A percentile compares a stretch with the other conserved stretches of the same genome.
phyloP scores from a whole-genome alignment of 1,140 invertebrate genomes.

The Apis florea region DNA sequence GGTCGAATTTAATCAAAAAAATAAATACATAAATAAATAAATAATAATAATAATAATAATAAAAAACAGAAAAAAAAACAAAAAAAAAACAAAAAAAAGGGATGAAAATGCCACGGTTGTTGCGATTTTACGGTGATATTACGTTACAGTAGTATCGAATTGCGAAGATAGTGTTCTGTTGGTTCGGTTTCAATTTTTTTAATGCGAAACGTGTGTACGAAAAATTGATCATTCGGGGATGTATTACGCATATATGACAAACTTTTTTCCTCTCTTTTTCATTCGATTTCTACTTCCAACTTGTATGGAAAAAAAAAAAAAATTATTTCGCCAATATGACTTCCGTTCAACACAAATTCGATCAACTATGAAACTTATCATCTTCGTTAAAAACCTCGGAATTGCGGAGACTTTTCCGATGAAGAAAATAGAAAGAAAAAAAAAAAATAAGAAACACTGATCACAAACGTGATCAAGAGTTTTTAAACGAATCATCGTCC shows the following conservation, averaged over 20 bases:
- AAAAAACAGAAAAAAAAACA: neutral
- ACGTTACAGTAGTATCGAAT: constrained; percentile 26
- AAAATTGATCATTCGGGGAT: neutral
- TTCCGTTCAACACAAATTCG: neutral
- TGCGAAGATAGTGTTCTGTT: neutral
- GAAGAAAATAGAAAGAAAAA: too few relatives aligned
- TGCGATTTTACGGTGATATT: constrained; percentile 10
- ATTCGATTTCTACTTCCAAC: neutral
- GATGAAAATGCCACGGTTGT: neutral
- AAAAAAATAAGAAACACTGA: too few relatives aligned
- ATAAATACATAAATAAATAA: neutral
- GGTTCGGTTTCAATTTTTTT: neutral
- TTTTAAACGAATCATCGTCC: too few relatives aligned
- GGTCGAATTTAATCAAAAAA: neutral
- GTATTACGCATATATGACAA: neutral
- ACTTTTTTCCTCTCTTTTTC: neutral
- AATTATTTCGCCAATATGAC: neutral
- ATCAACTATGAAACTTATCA: neutral
- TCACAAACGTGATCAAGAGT: too few relatives aligned
- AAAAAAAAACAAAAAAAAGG: neutral
- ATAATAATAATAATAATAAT: too few relatives aligned
- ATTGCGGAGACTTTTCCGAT: too few relatives aligned
- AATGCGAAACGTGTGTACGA: neutral
- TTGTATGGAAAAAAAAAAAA: neutral
- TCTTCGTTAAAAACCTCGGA: too few relatives aligned